Evolutionary conservation across 2,888 invertebrate genomes (phyloP).

Genomic region (Eustalomyia histrio): DNA sequence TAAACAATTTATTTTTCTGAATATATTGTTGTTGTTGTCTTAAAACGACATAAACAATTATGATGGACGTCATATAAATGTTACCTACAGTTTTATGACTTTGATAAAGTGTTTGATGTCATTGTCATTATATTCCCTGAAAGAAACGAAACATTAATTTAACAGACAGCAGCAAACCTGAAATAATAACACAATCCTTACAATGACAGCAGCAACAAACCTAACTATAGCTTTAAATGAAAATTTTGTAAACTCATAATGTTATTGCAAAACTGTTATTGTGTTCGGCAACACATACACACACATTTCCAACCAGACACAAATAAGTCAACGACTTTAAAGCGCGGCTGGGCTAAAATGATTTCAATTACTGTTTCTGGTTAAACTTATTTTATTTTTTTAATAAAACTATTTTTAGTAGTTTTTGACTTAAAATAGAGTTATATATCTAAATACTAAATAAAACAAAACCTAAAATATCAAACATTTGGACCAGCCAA

Average conservation of each 20-base stretch:
- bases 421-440: too few species aligned
- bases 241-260: conserved; percentile 32
- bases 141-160: conserved; percentile 10
- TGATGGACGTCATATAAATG: conserved; percentile 12
- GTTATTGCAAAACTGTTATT: conserved; percentile 45
- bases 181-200: not conserved
- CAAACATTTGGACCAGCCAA: too few species aligned
- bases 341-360: conserved; percentile 27
- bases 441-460: too few species aligned
- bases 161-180: conserved; percentile 12
- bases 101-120: conserved; percentile 55
- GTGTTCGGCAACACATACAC: not conserved
- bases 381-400: too few species aligned
- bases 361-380: not conserved
- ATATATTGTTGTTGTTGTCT: not conserved
- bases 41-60: not conserved
- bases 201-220: conserved; percentile 15
- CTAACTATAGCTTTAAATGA: not conserved
- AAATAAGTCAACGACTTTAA: conserved; percentile 43
- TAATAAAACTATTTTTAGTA: too few species aligned
- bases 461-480: too few species aligned
- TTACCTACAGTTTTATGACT: conserved; percentile 43
- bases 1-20: not conserved
- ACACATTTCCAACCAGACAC: not conserved
- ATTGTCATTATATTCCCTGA: conserved; percentile 31